Evolutionary conservation across 2,888 invertebrate species (phyloP).

Genomic region (Epirrita christyi): DNA sequence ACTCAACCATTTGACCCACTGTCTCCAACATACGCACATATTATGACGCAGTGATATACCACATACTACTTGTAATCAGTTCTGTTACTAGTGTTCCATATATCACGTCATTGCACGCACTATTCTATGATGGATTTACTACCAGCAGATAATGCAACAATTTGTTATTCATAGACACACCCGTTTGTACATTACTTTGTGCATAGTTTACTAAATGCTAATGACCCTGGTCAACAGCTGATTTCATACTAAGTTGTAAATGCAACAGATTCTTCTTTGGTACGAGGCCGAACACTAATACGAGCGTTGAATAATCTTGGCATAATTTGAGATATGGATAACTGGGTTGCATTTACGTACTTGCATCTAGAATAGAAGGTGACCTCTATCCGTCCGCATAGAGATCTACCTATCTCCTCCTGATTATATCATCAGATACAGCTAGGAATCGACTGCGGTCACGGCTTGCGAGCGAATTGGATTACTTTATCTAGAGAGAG

Average conservation of each 20-base stretch:
- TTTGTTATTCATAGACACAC: constrained; percentile 14
- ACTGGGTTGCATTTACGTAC: neutral
- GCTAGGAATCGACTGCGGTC: neutral
- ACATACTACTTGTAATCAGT: neutral
- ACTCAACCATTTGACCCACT: neutral
- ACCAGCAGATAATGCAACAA: constrained; percentile 8
- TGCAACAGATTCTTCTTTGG: neutral
- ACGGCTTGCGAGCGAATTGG: constrained; percentile 1
- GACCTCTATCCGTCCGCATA: constrained; percentile 1
- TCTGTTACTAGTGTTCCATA: neutral
- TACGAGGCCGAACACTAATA: neutral
- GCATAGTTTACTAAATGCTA: no score
- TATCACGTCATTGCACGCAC: neutral
- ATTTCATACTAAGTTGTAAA: constrained; percentile 7
- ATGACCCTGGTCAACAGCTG: constrained; percentile 16
- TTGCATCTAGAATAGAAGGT: constrained; percentile 7
- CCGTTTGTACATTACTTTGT: constrained; percentile 9
- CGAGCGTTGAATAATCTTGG: neutral
- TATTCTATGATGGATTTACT: constrained; percentile 3
- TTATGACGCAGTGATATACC: neutral
- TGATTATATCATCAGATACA: neutral
- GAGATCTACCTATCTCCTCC: neutral
- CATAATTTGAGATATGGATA: neutral
- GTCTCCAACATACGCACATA: neutral
- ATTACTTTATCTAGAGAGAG: constrained; percentile 7